Base-by-base conservation (phyloP, 2,888 invertebrate genomes). In the Tupiocoris notatus region DNA sequence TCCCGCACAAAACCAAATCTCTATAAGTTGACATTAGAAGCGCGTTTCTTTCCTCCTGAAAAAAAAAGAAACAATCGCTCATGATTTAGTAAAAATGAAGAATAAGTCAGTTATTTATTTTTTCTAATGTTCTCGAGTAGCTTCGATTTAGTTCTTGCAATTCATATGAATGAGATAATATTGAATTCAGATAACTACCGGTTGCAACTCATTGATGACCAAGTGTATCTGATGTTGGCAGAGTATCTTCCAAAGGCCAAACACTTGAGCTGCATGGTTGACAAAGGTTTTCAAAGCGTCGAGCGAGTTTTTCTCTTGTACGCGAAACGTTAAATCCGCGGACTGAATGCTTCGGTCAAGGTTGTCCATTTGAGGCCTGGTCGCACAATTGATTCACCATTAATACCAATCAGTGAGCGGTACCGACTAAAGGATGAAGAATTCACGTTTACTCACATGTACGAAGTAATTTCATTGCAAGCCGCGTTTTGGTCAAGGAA, bases 211-310 rank as follows among this genome's bases (percentile, higher is more conserved):
- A 75, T 87, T 89, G 6, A 92, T 89, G 59, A 95, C 88, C 61
- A 91, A 87, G 82, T 94, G 92, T 83, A 98, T 92, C 83, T 95
- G 94, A 84, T 98, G 96, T 82, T 96, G 95, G 81, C 92, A 92
- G 2, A 98, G 86, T 73, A 98, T 91, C 83, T 93, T 93, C 96
- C 98, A 97, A 62, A 99, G 86, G 17, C 93, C 93, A 66, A 99
- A 86, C 81, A 96, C 93, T 86, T 98, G 97, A 82, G 93, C 91
- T 0, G 92, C 89, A 83, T 93, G 90, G 77, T 87, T 89, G 84
- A 91, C 89, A 81, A 91, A 91, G 77, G 88, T 85, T 83, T 90
- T 92, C 17, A 94, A 85, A 0, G 93, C 91, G 75, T 91, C 91
- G 75, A 95, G 84, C 0, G 94, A 94, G 78, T 90, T 88, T 80